Evolutionary conservation across 64 coral and sea anemone species (phyloP), one percentile per base, ranked within the genome.

Genomic region (Montipora capricornis): DNA sequence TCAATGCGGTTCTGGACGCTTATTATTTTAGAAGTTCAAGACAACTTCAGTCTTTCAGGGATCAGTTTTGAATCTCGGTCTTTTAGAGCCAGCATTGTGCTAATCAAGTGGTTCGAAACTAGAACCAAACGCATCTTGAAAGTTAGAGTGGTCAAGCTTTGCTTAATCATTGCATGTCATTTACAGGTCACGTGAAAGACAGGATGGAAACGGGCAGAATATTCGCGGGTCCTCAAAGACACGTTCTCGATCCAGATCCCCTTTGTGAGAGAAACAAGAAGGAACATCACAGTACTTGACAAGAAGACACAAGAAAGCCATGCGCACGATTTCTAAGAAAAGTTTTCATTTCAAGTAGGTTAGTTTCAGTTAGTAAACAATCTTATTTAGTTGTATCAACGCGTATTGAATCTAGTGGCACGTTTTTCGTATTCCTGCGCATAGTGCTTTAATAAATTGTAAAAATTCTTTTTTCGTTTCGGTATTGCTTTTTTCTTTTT

Each of bases 151-250:
- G 3, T 12, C 61, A 64, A 16, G 14, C 19, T 5, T 3, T 6
- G 5, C 66, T 86, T 12, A 86, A 71, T 20, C 2, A 16, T 50
- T 22, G 47, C 17, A 26, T 86, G 82, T 86, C 44, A 73, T 86
- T 86, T n/a, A 73, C 82, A 86, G 82, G 82, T 86, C 82, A 71
- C 82, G 46, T 73, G 82, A 86, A 66, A 86, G 17, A 73, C 62
- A 86, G 17, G 46, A 70, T 12, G 44, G 29, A 49, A 22, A 37
- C 55, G 59, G 49, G 13, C 44, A 84, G 7, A 84, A 58, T 67
- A 44, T 13, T 15, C 12, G 62, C 9, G 49, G 61, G 9, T 48
- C 82, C 82, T 45, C 45, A 5, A 71, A 73, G 64, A 86, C 17
- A 13, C 67, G 82, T 1, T 86, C 82, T 49, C 82, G 82, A 73